Evolutionary conservation across 2,888 invertebrate genomes (phyloP), one percentile per base, ranked within the genome.

Genomic region (Allygus modestus): DNA sequence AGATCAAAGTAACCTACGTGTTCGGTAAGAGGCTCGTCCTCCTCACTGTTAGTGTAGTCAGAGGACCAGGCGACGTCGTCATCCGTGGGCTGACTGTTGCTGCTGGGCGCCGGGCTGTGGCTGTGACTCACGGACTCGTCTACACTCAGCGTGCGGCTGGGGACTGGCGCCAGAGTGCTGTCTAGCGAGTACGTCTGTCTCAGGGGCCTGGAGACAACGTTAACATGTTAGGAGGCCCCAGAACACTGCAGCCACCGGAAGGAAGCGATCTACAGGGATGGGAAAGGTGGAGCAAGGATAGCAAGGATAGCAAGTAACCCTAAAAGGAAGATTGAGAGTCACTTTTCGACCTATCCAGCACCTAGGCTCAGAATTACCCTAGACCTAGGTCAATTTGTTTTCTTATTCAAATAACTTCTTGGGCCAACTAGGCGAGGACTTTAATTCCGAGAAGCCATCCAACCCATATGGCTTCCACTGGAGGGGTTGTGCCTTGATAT

Each of bases 51-150:
- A 86, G 97, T 97, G 89, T 96, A 96, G 90, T 97, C 97, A 0
- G 97, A 97, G 88, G 97, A 97, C 96, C 97, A 97, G 89, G 95
- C 96, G 73, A 94, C 94, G 89, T 95, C 95, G 88, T 96, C 96
- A 88, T 94, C 94, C 87, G 92, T 85, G 90, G 92, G 82, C 90
- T 91, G 73, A 90, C 89, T 87, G 65, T 65, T 65, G 65, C 65
- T 31, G 54, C 87, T 86, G 84, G 87, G 86, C 33, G 69, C 84
- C 7, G 86, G 84, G 61, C 85, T 61, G 23, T 46, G 37, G 26
- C 81, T 79, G 37, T 84, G 84, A 28, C 69, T 84, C 84, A 69
- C 82, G 26, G 84, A 84, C 58, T 82, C 86, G 77, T 86, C 86
- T 58, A 82, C 84, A 71, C 81, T 88, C 83, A 85, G 88, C 87